Percentiles rank a stretch among this genome's conserved stretches.
Conservation (phyloP, 1,140 invertebrate genomes). For the Pygmarrhopalites habei region DNA sequence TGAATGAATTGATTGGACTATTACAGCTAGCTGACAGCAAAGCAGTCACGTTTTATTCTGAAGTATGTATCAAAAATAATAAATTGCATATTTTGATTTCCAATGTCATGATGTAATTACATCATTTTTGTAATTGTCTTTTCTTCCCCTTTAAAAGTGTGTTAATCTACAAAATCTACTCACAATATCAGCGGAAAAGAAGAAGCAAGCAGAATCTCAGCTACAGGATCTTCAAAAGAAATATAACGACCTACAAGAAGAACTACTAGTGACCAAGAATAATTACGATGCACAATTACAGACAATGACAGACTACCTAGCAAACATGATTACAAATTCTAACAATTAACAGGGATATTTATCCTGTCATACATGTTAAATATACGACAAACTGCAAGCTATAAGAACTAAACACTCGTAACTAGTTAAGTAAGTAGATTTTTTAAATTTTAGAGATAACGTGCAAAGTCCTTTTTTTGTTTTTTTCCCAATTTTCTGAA, state of each 20-base stretch:
- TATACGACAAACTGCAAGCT: too few species aligned
- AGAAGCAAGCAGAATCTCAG: not conserved
- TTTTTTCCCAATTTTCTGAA: too few species aligned
- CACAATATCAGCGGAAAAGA: not conserved
- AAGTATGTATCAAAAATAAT: too few species aligned
- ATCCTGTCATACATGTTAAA: too few species aligned
- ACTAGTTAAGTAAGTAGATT: too few species aligned
- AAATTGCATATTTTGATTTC: too few species aligned
- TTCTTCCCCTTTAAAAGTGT: conserved; percentile 10
- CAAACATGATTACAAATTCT: conserved; percentile 81
- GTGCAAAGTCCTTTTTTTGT: too few species aligned
- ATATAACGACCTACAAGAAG: conserved; percentile 44
- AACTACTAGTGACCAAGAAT: conserved; percentile 57
- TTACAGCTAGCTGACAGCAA: conserved; percentile 27
- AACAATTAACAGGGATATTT: too few species aligned
- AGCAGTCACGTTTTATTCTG: conserved; percentile 26
- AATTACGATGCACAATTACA: conserved; percentile 84
- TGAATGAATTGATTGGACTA: conserved; percentile 28
- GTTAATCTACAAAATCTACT: conserved; percentile 4
- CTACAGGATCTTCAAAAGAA: conserved; percentile 5
- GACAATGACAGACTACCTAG: conserved; percentile 85
- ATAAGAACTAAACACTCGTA: too few species aligned
- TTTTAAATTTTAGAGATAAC: too few species aligned
- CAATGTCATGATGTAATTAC: not conserved
- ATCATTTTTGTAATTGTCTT: not conserved